Conservation (phyloP, 2,888 invertebrate genomes). For the Camponotus fellah region DNA sequence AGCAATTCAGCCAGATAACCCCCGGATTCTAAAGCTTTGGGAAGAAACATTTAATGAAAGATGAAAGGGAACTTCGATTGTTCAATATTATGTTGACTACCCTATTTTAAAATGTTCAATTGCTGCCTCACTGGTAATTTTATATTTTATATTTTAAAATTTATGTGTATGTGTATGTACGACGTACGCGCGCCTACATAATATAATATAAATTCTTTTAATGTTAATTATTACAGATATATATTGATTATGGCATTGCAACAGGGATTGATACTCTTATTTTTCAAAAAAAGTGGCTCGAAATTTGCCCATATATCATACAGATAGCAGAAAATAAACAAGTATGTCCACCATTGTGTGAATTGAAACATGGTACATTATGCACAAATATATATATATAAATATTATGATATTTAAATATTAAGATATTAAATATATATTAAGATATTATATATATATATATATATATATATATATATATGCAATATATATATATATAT, state of each 20-base stretch:
- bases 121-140: conserved; percentile 3
- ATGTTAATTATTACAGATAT: background rate
- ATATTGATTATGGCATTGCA: background rate
- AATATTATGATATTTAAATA: too few relatives aligned
- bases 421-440: too few relatives aligned
- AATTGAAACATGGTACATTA: too few relatives aligned
- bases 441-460: too few relatives aligned
- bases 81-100: background rate
- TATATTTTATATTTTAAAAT: background rate
- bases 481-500: too few relatives aligned
- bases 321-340: too few relatives aligned
- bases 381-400: too few relatives aligned
- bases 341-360: too few relatives aligned
- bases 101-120: conserved; percentile 10
- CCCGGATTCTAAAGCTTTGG: background rate
- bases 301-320: too few relatives aligned
- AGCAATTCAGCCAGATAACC: conserved; percentile 9
- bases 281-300: too few relatives aligned
- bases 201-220: background rate
- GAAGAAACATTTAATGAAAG: conserved; percentile 12
- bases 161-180: background rate
- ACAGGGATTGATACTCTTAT: background rate
- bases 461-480: too few relatives aligned
- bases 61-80: background rate
- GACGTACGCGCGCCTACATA: background rate